A percentile compares a stretch with the other conserved stretches of the same genome.
These are phyloP conservation scores for Erpornis zantholeuca DNA, from an alignment of 2,113 vertebrate species.

Conservation along the genomic window DNA sequence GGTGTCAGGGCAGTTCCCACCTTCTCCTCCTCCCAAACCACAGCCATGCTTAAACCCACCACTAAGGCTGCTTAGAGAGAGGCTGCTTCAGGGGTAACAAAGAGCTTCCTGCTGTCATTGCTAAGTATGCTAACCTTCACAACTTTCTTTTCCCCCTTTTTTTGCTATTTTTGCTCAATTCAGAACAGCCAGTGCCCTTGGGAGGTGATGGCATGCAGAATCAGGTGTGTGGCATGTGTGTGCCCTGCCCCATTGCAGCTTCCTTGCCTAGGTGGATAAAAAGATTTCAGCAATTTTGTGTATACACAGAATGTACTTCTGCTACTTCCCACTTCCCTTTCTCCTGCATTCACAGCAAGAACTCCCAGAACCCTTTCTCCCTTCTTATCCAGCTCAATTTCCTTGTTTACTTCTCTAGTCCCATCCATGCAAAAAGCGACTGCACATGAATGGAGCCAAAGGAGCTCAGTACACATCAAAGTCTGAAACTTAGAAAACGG, in stretches of 20 bases:
- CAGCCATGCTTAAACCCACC: background rate
- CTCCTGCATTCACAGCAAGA: background rate
- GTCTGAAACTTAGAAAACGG: background rate
- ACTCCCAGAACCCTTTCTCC: background rate
- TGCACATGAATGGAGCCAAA: background rate
- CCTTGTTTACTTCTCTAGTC: background rate
- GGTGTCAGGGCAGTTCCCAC: background rate
- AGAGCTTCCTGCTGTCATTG: background rate
- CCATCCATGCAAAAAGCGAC: background rate
- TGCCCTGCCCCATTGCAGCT: background rate
- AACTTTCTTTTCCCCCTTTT: background rate
- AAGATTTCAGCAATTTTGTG: background rate
- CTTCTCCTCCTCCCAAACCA: background rate
- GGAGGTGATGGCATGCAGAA: rapidly evolving
- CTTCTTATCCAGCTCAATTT: background rate
- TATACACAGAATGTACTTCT: background rate
- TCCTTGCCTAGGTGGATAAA: background rate
- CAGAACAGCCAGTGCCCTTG: background rate
- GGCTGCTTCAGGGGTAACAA: background rate
- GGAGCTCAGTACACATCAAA: background rate
- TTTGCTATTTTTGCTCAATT: background rate
- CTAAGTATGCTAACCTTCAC: background rate
- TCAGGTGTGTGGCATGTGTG: background rate
- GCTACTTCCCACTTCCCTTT: background rate
- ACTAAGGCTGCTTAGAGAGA: background rate